Conservation (phyloP, 2,888 invertebrate species). For the Tetrapedia diversipes region DNA sequence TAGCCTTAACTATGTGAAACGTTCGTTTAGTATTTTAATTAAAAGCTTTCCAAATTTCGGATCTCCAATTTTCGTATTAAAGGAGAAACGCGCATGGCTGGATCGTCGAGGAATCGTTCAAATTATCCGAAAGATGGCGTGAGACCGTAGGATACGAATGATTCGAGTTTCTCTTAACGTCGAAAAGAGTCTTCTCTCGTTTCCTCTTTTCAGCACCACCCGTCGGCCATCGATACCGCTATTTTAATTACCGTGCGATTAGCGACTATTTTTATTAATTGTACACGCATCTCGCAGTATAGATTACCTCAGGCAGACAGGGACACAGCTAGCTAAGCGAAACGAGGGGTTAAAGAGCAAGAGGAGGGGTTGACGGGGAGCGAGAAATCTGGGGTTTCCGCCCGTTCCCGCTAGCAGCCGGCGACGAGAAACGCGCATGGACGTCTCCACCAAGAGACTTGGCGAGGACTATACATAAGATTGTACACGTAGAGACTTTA, state of each 20-base stretch:
- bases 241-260: conserved; percentile 53
- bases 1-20: too few species aligned
- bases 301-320: conserved; percentile 46
- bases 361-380: neutral
- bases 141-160: too few species aligned
- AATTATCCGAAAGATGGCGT: too few species aligned
- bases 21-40: too few species aligned
- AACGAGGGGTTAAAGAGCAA: conserved; percentile 32
- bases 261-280: conserved; percentile 51
- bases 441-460: conserved; percentile 44
- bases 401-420: conserved; percentile 20
- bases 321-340: conserved; percentile 25
- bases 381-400: neutral
- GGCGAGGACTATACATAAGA: conserved; percentile 50
- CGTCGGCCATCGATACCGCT: conserved; percentile 17
- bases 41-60: too few species aligned
- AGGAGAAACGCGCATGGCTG: too few species aligned
- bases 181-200: neutral
- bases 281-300: conserved; percentile 47
- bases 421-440: conserved; percentile 18
- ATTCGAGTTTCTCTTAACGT: too few species aligned
- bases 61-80: too few species aligned
- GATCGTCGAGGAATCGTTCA: too few species aligned
- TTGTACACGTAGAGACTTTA: conserved; percentile 63
- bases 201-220: conserved; percentile 3